phyloP scores from a whole-genome alignment of 2,113 vertebrate genomes.

The Rhineura floridana region DNA sequence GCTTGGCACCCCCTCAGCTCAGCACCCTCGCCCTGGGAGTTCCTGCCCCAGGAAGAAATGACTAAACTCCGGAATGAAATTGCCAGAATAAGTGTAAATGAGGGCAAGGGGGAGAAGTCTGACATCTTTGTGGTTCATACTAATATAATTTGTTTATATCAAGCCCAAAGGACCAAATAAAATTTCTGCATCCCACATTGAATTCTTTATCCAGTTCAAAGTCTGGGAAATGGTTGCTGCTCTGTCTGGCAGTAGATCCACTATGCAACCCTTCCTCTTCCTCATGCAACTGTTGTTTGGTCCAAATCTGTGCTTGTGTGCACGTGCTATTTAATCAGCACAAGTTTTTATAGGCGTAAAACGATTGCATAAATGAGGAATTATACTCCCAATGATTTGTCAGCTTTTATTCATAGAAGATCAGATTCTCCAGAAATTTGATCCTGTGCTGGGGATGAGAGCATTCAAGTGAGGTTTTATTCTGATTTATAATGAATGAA shows the following conservation, averaged over 20 bases:
- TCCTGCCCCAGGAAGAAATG: not conserved
- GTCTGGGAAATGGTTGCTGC: not conserved
- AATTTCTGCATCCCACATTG: not conserved
- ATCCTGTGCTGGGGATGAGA: constrained; percentile 60
- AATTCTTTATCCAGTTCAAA: not conserved
- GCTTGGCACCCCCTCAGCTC: too few relatives aligned
- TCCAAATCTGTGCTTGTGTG: not conserved
- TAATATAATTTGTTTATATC: not conserved
- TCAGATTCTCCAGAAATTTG: constrained; percentile 72
- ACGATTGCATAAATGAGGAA: constrained; percentile 55
- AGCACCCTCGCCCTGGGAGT: too few relatives aligned
- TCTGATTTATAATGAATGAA: constrained; percentile 68
- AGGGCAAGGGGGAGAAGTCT: not conserved
- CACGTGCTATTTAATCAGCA: constrained; percentile 39
- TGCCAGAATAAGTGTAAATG: not conserved
- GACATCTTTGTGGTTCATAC: not conserved
- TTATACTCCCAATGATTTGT: constrained; percentile 69
- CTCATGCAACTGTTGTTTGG: not conserved
- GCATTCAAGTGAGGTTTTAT: constrained; percentile 55
- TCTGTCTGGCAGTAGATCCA: not conserved
- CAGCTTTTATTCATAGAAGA: constrained; percentile 73
- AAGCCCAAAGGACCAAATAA: not conserved
- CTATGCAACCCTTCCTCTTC: not conserved
- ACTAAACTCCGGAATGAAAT: not conserved
- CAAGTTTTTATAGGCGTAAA: constrained; percentile 57